Evolutionary conservation across 2,888 invertebrate genomes (phyloP), one percentile per base, ranked within the genome.

Genomic region (Drosophila borborema): DNA sequence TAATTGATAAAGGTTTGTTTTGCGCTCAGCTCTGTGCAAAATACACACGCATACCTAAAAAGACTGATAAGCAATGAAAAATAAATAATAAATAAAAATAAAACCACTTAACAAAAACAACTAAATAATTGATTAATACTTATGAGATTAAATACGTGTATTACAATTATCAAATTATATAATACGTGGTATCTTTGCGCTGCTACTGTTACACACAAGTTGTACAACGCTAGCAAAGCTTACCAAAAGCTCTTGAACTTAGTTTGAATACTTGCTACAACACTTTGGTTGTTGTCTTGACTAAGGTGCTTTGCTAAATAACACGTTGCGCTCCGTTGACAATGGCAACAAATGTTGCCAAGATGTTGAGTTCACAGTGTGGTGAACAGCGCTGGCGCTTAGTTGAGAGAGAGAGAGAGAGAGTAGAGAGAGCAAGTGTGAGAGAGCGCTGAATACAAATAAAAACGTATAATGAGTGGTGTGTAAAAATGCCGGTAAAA

Each of bases 401-500:
- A 56, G 20, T 23, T 23, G 14, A 28, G 16, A 45, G 70, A 77
- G 71, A 3, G 41, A 3, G 45, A 16, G 41, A 51, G 70, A 43
- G 28, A 28, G n/a, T n/a, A n/a, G 28, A 28, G 28, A 28, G 28
- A 28, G 28, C 5, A 2, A 20, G 20, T 1, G 20, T 1, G 20
- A 20, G 23, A 0, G 43, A 8, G 38, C 10, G 84, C 86, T 86
- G 86, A 83, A 84, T 86, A 68, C 60, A 73, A 82, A 65, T 59
- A n/a, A 59, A 61, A 74, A 62, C 41, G 43, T 60, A 68, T 48
- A 59, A 58, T 61, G 72, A 74, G 73, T 79, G 84, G 86, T 81
- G 86, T 20, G 65, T 80, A 72, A 63, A 82, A 76, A 86, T 67
- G 84, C 84, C 84, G 84, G 84, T 72, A 81, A 83, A 84, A 72